Conservation (phyloP, 23 tunicate species). For the Pegea sp. region DNA sequence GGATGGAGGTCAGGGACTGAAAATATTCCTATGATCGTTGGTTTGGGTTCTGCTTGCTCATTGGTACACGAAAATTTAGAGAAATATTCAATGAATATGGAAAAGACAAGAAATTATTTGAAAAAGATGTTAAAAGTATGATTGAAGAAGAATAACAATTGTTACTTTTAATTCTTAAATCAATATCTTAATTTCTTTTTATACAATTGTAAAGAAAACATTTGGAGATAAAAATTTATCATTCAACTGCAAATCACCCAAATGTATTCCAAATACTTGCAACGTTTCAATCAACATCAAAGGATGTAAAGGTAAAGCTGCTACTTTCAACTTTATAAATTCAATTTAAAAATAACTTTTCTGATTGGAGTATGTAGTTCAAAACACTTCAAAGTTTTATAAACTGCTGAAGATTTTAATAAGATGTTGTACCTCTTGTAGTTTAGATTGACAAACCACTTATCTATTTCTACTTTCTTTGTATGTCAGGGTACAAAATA, state of each 20-base stretch:
- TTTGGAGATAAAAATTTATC: slow-evolving; percentile 15
- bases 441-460: too few species aligned
- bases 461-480: neutral
- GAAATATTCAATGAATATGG: slow-evolving; percentile 26
- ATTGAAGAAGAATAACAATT: neutral
- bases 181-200: slow-evolving; percentile 1
- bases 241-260: slow-evolving; percentile 14
- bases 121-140: slow-evolving; percentile 27
- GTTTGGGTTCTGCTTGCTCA: slow-evolving; percentile 64
- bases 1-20: slow-evolving; percentile 91
- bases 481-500: slow-evolving; percentile 29
- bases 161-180: neutral
- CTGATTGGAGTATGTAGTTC: neutral
- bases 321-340: neutral
- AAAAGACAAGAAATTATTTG: slow-evolving; percentile 49
- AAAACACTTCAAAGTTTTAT: neutral
- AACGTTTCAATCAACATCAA: slow-evolving; percentile 41
- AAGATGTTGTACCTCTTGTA: neutral
- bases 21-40: slow-evolving; percentile 92
- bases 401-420: too few species aligned
- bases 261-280: slow-evolving; percentile 68
- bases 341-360: neutral
- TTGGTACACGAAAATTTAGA: slow-evolving; percentile 24
- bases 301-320: slow-evolving; percentile 42
- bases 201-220: slow-evolving; percentile 13